phyloP scores from a whole-genome alignment of 2,888 invertebrate genomes.

The Apamea monoglypha region DNA sequence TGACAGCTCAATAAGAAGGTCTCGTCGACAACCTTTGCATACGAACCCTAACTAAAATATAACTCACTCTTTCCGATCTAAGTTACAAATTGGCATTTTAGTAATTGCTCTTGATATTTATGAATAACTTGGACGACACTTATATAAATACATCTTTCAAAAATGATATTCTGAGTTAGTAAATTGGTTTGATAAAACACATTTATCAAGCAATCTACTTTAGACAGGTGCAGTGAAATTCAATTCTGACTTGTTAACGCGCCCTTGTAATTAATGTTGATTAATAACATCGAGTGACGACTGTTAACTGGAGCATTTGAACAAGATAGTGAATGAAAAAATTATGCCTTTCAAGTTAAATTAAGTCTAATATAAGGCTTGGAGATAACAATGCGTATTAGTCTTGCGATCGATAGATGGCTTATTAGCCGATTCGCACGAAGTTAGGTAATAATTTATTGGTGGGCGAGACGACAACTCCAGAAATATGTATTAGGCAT shows the following conservation, averaged over 20 bases:
- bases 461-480: too few species aligned
- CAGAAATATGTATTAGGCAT: too few species aligned
- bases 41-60: not conserved
- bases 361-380: not conserved
- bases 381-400: not conserved
- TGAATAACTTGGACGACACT: not conserved
- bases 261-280: not conserved
- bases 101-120: not conserved
- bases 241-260: not conserved
- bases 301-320: not conserved
- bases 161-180: not conserved
- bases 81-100: not conserved
- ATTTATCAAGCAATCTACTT: constrained; percentile 18
- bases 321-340: not conserved
- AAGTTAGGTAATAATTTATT: too few species aligned
- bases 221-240: constrained; percentile 6
- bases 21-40: not conserved
- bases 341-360: not conserved
- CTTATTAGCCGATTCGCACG: too few species aligned
- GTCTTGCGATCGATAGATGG: not conserved
- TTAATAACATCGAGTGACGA: not conserved
- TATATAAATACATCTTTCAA: not conserved
- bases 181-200: constrained; percentile 7
- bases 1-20: not conserved
- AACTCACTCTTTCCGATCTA: not conserved